phyloP scores from a whole-genome alignment of 1,140 invertebrate species.

The Drosophila sucinea region DNA sequence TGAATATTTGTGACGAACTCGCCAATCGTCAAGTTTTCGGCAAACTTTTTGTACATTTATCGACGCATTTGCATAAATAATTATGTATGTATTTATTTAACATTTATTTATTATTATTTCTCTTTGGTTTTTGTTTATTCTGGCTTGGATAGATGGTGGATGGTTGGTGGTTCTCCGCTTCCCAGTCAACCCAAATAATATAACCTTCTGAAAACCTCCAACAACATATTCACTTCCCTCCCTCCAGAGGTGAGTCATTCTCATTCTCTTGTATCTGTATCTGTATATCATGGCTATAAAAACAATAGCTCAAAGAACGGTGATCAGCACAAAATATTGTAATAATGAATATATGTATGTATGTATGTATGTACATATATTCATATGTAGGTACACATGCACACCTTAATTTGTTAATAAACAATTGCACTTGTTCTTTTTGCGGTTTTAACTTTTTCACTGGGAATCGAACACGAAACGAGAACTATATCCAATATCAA shows the following conservation, averaged over 20 bases:
- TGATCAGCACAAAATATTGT: constrained; percentile 21
- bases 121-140: constrained; percentile 46
- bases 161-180: constrained; percentile 30
- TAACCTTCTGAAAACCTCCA: constrained; percentile 26
- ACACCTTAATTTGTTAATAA: constrained; percentile 63
- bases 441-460: constrained; percentile 35
- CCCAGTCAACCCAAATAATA: constrained; percentile 64
- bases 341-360: not conserved
- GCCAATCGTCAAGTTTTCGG: constrained; percentile 27
- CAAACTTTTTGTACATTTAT: constrained; percentile 15
- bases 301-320: not conserved
- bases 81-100: constrained; percentile 67
- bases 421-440: constrained; percentile 50
- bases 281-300: constrained; percentile 18
- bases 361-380: too few relatives aligned
- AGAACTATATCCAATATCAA: constrained; percentile 12
- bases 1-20: constrained; percentile 3
- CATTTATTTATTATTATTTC: constrained; percentile 33
- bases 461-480: not conserved
- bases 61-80: constrained; percentile 67
- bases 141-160: constrained; percentile 10
- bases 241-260: constrained; percentile 46
- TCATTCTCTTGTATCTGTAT: constrained; percentile 38
- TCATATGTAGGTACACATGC: constrained; percentile 2
- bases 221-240: constrained; percentile 17